Conservation (phyloP, 2,113 vertebrate species). For the Cervus canadensis region DNA sequence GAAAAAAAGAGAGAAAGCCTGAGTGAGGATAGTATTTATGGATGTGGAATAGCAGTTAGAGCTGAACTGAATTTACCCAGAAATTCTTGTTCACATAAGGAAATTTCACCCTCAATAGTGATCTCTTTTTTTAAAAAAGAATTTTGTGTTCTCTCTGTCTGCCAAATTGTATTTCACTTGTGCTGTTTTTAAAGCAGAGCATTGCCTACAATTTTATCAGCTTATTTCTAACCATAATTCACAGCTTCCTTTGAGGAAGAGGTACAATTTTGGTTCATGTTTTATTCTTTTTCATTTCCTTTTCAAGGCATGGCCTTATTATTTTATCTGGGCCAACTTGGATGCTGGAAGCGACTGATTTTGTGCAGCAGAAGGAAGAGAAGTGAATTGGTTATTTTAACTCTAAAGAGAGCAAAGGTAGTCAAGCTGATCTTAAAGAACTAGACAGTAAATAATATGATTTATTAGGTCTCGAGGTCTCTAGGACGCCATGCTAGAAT, state of each 20-base stretch:
- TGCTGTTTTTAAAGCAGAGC: constrained; percentile 18
- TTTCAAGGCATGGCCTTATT: constrained; percentile 14
- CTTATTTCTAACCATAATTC: constrained; percentile 21
- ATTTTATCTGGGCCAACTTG: constrained; percentile 45
- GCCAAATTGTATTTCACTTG: background rate
- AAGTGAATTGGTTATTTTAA: constrained; percentile 41
- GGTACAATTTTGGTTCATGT: constrained; percentile 4
- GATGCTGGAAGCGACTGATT: constrained; percentile 32
- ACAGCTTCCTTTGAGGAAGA: constrained; percentile 44
- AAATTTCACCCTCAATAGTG: constrained; percentile 2
- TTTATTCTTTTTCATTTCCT: constrained; percentile 61
- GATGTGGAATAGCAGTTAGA: background rate
- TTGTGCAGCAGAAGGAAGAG: constrained; percentile 9
- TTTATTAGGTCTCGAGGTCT: background rate
- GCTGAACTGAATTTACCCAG: constrained; percentile 13
- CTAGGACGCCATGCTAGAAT: background rate
- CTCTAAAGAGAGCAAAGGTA: constrained; percentile 29
- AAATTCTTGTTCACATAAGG: constrained; percentile 7
- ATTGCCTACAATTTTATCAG: background rate
- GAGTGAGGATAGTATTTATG: constrained; percentile 12
- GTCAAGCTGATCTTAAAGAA: background rate
- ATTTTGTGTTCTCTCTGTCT: background rate
- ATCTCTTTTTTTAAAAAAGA: constrained; percentile 22
- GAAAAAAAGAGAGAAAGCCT: background rate
- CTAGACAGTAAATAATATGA: constrained; percentile 24